Percentiles rank a stretch among this genome's conserved stretches.
Evolutionary conservation across 2,797 vertebrate species (phyloP).

Genomic region (Delichon dasypus): DNA sequence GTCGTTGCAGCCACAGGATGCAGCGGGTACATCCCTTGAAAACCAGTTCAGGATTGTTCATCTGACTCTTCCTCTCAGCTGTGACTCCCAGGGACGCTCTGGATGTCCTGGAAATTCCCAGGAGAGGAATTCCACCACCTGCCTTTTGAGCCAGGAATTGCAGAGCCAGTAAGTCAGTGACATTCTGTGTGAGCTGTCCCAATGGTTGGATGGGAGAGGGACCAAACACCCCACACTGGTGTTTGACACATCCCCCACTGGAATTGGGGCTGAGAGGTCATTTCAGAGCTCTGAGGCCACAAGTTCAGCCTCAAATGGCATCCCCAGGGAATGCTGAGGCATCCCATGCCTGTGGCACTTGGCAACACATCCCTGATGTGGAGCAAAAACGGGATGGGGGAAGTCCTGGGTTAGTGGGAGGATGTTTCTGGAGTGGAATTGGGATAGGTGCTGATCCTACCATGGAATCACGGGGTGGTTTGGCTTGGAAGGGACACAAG

Average conservation of each 20-base stretch:
- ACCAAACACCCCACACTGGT: neutral
- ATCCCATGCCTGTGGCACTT: neutral
- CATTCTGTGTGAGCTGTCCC: neutral
- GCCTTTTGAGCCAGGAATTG: neutral
- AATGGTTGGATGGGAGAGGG: neutral
- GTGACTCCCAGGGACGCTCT: neutral
- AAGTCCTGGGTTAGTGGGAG: neutral
- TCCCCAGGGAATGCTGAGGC: neutral
- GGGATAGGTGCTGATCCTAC: neutral
- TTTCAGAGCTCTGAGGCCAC: neutral
- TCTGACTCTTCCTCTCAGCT: neutral
- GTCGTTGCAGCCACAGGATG: neutral
- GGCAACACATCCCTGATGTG: neutral
- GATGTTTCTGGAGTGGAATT: neutral
- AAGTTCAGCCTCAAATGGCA: neutral
- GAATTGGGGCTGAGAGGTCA: rapidly evolving
- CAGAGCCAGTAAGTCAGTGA: neutral
- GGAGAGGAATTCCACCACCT: neutral
- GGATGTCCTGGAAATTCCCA: neutral
- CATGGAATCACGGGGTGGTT: neutral
- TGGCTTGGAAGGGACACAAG: neutral
- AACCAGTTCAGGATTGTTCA: neutral
- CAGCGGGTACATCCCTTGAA: neutral
- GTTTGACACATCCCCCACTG: neutral
- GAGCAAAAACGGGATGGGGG: neutral